These are phyloP conservation scores for Catocala nupta DNA, from an alignment of 2,888 invertebrate genomes.

Conservation along the genomic window DNA sequence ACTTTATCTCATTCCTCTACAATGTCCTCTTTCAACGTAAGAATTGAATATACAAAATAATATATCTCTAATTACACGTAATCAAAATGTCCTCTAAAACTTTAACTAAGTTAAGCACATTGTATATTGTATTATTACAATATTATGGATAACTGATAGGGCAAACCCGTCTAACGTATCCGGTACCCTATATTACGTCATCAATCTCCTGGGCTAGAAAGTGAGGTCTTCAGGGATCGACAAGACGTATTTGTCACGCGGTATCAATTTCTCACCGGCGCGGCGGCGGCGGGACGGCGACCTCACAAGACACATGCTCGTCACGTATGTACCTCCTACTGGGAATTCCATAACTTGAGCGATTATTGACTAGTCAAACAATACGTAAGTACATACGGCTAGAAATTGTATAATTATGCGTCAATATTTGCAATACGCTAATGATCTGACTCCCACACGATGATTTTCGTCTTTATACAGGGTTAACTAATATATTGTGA, in stretches of 20 bases:
- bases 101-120: no score
- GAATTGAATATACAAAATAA: no score
- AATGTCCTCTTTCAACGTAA: no score
- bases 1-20: no score
- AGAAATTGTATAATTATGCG: background rate
- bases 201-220: conserved; percentile 55
- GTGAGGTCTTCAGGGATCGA: conserved; percentile 48
- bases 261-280: conserved; percentile 38
- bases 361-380: conserved; percentile 39
- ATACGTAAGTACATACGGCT: background rate
- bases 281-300: background rate
- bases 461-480: no score
- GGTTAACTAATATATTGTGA: no score
- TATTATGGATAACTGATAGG: no score
- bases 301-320: conserved; percentile 24
- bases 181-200: conserved; percentile 35
- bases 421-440: no score
- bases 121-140: no score
- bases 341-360: conserved; percentile 33
- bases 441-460: no score
- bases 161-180: conserved; percentile 30
- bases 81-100: no score
- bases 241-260: conserved; percentile 38
- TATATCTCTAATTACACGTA: no score
- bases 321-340: conserved; percentile 26